phyloP scores from a whole-genome alignment of 2,113 vertebrate species.

The Camelus bactrianus region DNA sequence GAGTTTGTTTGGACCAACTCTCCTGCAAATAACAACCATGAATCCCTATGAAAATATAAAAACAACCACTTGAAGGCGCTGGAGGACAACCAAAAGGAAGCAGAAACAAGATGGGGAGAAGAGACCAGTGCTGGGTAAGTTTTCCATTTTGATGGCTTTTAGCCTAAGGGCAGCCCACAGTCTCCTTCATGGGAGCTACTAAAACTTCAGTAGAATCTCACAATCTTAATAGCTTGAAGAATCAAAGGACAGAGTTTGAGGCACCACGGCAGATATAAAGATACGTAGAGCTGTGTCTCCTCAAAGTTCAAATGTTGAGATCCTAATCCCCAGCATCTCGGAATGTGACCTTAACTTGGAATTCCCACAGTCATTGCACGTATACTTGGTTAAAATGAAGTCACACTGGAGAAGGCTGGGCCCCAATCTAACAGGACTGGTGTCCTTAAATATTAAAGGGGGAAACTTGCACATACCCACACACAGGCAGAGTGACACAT shows the following conservation, averaged over 20 bases:
- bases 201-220: background rate
- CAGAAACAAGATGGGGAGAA: background rate
- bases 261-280: background rate
- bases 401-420: background rate
- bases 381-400: background rate
- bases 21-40: background rate
- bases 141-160: background rate
- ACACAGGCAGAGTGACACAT: background rate
- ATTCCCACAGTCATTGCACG: background rate
- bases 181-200: background rate
- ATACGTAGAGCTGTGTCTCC: background rate
- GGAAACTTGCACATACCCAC: fast-evolving
- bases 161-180: background rate
- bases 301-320: background rate
- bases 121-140: background rate
- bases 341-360: background rate
- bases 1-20: background rate
- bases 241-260: background rate
- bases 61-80: background rate
- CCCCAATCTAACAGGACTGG: background rate
- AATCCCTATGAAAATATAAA: background rate
- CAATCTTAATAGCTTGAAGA: background rate
- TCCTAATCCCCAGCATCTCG: background rate
- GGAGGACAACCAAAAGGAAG: background rate
- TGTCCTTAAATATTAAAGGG: background rate